Evolutionary conservation across 2,113 vertebrate genomes (phyloP).

Genomic region (Albula glossodonta): DNA sequence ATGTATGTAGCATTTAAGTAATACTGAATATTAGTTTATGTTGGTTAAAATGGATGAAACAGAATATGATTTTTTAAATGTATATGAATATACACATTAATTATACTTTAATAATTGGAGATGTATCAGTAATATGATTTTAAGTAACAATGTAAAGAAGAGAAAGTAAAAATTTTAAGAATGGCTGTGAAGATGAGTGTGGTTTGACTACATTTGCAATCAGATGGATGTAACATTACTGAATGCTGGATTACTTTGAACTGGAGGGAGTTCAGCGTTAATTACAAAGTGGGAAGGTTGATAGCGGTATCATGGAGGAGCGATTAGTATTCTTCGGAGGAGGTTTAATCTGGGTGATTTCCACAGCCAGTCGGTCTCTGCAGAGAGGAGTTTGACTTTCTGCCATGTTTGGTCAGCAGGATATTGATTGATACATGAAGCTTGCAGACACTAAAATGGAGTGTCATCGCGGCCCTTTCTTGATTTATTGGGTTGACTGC

Average conservation of each 20-base stretch:
- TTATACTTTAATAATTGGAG: no score
- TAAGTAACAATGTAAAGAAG: no score
- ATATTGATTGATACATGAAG: background rate
- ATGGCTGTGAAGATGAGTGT: conserved; percentile 10
- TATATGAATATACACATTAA: no score
- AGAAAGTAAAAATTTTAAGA: background rate
- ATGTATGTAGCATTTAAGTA: background rate
- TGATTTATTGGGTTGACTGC: background rate
- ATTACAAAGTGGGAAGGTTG: background rate
- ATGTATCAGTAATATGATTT: no score
- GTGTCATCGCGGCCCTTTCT: background rate
- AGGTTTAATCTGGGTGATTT: background rate
- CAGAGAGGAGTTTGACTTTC: background rate
- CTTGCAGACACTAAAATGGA: conserved; percentile 1
- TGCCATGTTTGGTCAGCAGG: conserved; percentile 5
- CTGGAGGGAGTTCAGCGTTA: conserved; percentile 32
- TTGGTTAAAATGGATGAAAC: no score
- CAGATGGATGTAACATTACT: background rate
- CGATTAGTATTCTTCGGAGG: background rate
- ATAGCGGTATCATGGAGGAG: background rate
- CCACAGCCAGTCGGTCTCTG: background rate
- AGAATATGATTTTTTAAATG: no score
- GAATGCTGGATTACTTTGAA: background rate
- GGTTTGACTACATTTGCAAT: conserved; percentile 21
- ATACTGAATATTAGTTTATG: background rate